phyloP scores from a whole-genome alignment of 2,888 invertebrate genomes.

The Dynastes grantii region DNA sequence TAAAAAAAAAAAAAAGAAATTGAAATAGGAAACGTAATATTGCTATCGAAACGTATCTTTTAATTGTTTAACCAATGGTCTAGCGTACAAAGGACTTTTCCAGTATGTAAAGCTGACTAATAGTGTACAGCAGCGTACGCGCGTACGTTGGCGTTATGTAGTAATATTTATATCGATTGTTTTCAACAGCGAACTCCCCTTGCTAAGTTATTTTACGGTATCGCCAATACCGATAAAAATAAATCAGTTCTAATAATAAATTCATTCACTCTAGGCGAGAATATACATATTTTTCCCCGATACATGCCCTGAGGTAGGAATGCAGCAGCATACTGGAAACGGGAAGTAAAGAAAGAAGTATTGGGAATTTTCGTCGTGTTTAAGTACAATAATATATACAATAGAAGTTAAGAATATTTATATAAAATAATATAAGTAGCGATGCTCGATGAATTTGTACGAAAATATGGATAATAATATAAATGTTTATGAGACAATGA shows the following conservation, averaged over 20 bases:
- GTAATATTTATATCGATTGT: slow-evolving; percentile 15
- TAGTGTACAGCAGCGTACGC: too few species aligned
- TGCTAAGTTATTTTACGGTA: slow-evolving; percentile 9
- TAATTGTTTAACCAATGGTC: too few species aligned
- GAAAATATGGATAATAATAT: too few species aligned
- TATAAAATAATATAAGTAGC: not conserved
- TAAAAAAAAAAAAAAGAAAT: too few species aligned
- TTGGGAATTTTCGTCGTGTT: too few species aligned
- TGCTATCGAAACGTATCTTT: too few species aligned
- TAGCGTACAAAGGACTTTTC: too few species aligned
- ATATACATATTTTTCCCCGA: not conserved
- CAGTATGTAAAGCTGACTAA: too few species aligned
- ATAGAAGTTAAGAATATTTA: not conserved
- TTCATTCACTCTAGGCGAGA: slow-evolving; percentile 8
- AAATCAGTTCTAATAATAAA: slow-evolving; percentile 28
- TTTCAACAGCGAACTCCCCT: not conserved
- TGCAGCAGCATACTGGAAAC: not conserved
- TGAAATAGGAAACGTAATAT: too few species aligned
- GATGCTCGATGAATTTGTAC: too few species aligned
- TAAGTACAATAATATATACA: not conserved
- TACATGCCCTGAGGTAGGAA: not conserved
- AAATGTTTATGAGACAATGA: too few species aligned
- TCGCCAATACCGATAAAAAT: slow-evolving; percentile 22
- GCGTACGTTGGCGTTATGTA: not conserved
- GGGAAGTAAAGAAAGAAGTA: slow-evolving; percentile 11